Conservation (phyloP, 2,113 vertebrate species). For the Sphaerodactylus townsendi region DNA sequence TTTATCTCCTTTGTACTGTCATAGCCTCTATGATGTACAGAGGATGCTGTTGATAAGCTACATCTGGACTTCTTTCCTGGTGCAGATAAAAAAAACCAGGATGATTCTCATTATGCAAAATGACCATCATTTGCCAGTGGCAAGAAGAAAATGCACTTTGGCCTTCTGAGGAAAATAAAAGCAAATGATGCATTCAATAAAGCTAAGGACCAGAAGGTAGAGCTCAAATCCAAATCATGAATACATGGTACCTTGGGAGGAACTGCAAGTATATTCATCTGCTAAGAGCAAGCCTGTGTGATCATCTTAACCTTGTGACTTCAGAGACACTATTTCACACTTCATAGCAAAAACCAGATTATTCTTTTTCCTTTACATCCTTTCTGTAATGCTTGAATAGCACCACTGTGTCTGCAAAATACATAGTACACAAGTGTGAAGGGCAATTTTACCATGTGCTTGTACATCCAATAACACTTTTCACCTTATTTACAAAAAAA, state of each 20-base stretch:
- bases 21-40: neutral
- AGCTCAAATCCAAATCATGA: neutral
- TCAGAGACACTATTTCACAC: neutral
- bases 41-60: neutral
- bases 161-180: slow-evolving; percentile 1
- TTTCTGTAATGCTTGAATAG: neutral
- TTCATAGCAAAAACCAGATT: neutral
- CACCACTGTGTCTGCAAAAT: neutral
- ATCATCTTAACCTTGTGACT: neutral
- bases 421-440: no score
- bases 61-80: neutral
- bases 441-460: neutral
- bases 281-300: neutral
- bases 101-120: neutral
- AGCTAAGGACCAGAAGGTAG: neutral
- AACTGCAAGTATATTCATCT: neutral
- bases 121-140: neutral
- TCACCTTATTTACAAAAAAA: neutral
- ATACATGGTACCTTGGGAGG: neutral
- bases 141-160: neutral
- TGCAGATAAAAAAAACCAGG: neutral
- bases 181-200: neutral
- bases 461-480: neutral
- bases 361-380: neutral
- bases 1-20: no score